Evolutionary conservation across 2,888 invertebrate genomes (phyloP).

Genomic region (Lochmaea capreae): DNA sequence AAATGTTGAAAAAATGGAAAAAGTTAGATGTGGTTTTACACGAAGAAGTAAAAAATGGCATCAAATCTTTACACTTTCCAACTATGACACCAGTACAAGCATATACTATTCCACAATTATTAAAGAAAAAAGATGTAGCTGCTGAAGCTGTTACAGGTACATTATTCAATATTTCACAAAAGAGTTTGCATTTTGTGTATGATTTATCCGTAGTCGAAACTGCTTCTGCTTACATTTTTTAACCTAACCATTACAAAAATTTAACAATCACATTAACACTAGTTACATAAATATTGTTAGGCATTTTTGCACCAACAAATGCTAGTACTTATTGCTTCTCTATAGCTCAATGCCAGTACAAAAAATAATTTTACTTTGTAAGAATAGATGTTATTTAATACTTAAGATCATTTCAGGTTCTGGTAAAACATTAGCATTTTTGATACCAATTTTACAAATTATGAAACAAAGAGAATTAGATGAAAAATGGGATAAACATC

Average conservation of each 20-base stretch:
- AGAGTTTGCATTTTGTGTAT: neutral
- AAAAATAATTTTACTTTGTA: neutral
- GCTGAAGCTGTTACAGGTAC: conserved; percentile 92
- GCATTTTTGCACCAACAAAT: neutral
- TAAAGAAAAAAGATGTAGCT: conserved; percentile 94
- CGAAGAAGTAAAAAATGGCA: conserved; percentile 64
- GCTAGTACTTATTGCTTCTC: no score
- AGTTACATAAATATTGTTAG: no score
- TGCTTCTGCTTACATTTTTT: no score
- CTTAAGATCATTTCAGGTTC: conserved; percentile 74
- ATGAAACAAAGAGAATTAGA: conserved; percentile 73
- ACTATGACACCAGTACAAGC: conserved; percentile 78
- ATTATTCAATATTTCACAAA: neutral
- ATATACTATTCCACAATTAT: conserved; percentile 87
- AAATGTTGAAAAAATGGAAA: conserved; percentile 66
- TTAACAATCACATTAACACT: no score
- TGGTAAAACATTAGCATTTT: conserved; percentile 96
- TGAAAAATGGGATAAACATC: conserved; percentile 75
- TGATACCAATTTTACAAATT: conserved; percentile 92
- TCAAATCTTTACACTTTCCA: conserved; percentile 68
- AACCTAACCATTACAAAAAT: no score
- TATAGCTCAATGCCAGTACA: no score
- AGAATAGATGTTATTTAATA: neutral
- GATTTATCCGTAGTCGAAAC: no score
- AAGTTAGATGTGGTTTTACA: conserved; percentile 65